Conservation (phyloP, 2,888 invertebrate genomes). For the Siphlonurus alternatus region DNA sequence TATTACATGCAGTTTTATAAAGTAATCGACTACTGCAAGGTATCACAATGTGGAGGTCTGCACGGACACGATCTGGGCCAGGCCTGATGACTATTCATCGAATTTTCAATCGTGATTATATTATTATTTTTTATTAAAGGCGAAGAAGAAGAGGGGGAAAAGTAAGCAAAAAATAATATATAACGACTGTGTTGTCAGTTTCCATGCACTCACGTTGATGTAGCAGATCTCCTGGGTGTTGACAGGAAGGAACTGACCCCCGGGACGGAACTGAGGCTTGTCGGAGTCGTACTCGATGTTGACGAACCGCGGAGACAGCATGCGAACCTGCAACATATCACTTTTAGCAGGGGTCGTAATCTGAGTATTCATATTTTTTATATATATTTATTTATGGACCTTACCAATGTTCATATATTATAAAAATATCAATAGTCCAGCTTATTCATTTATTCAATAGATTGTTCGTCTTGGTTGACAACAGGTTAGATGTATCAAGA, state of each 20-base stretch:
- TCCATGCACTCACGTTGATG: conserved; percentile 20
- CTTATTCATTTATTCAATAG: not conserved
- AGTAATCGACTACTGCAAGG: no score
- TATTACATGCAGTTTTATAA: no score
- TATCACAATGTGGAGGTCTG: no score
- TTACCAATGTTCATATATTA: not conserved
- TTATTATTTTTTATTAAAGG: no score
- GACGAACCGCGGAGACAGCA: conserved; percentile 20
- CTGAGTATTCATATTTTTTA: no score
- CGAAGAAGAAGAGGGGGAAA: no score
- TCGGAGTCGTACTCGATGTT: conserved; percentile 18
- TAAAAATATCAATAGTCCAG: not conserved
- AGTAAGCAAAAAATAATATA: no score
- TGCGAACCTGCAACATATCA: conserved; percentile 11
- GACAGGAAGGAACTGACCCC: conserved; percentile 19
- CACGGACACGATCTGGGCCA: no score
- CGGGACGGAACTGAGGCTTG: conserved; percentile 14
- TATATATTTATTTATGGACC: not conserved
- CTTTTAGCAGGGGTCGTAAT: not conserved
- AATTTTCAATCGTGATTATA: no score
- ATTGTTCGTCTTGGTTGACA: not conserved
- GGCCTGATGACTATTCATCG: no score
- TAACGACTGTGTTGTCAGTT: conserved; percentile 22
- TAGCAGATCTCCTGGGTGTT: conserved; percentile 25
- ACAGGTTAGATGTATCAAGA: no score